Evolutionary conservation across 2,797 vertebrate species (phyloP).

Genomic region (Chelmon rostratus): DNA sequence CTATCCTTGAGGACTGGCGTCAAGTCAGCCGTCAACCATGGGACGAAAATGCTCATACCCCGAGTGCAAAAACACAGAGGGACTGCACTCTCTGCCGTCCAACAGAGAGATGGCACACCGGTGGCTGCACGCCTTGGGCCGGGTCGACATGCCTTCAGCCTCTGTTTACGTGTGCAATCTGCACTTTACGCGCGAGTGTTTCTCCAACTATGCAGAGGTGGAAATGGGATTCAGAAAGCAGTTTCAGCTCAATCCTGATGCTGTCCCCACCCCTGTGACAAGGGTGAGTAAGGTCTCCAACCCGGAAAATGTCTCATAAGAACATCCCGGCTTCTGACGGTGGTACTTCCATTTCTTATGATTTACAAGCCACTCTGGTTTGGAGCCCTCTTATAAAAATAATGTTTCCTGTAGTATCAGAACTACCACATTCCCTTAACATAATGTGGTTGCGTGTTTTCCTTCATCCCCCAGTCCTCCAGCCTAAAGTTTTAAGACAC

Average conservation of each 20-base stretch:
- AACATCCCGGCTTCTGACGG: too few species aligned
- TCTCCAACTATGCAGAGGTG: constrained; percentile 30
- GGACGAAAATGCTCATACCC: constrained; percentile 13
- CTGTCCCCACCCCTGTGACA: not conserved
- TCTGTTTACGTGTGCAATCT: constrained; percentile 23
- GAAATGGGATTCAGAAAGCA: constrained; percentile 22
- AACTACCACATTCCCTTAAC: not conserved
- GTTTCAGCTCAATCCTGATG: not conserved
- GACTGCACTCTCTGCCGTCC: constrained; percentile 1
- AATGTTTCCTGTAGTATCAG: not conserved
- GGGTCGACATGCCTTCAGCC: not conserved
- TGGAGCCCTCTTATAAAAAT: too few species aligned
- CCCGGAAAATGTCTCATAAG: not conserved
- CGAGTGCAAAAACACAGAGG: constrained; percentile 5
- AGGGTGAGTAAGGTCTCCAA: not conserved
- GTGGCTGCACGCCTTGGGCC: constrained; percentile 11
- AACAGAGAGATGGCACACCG: constrained; percentile 6
- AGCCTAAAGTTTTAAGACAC: not conserved
- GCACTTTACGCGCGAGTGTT: constrained; percentile 21
- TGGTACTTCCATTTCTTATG: too few species aligned
- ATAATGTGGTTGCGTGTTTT: not conserved
- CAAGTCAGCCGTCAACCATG: not conserved
- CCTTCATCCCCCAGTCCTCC: not conserved
- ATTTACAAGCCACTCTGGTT: not conserved
- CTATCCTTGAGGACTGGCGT: not conserved